phyloP scores from a whole-genome alignment of 2,797 vertebrate genomes.

The Enteromius argenteus region DNA sequence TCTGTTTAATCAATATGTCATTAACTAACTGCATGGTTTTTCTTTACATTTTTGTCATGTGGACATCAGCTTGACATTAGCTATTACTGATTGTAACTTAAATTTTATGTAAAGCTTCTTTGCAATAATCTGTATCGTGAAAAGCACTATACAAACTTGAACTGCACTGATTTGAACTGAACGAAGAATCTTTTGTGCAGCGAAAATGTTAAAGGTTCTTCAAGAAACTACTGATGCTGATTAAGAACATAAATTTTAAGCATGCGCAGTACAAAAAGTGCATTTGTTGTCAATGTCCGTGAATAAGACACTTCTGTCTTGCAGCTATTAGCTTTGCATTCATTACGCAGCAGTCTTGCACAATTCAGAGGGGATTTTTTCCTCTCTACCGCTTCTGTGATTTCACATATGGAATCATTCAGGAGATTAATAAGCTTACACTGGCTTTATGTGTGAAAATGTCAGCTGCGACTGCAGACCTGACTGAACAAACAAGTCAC shows the following conservation, averaged over 20 bases:
- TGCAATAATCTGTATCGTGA: not conserved
- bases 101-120: not conserved
- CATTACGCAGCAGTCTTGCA: conserved; percentile 17
- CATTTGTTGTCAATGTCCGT: not conserved
- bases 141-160: not conserved
- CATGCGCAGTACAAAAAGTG: not conserved
- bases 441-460: conserved; percentile 59
- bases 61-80: not conserved
- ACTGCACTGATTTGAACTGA: not conserved
- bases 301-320: not conserved
- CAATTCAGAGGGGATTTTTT: conserved; percentile 42
- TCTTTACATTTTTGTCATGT: not conserved
- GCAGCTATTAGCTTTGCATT: conserved; percentile 22
- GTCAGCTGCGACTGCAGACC: conserved; percentile 56
- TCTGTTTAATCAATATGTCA: not conserved
- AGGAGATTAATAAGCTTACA: conserved; percentile 60
- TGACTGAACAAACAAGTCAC: conserved; percentile 57
- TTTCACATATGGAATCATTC: conserved; percentile 52
- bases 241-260: not conserved
- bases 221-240: not conserved
- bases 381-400: conserved; percentile 42
- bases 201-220: not conserved
- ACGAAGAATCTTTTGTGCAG: not conserved
- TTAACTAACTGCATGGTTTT: not conserved
- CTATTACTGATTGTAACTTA: too few species aligned